Evolutionary conservation across 1,140 invertebrate genomes (phyloP).

Genomic region (Phymastichus coffea): DNA sequence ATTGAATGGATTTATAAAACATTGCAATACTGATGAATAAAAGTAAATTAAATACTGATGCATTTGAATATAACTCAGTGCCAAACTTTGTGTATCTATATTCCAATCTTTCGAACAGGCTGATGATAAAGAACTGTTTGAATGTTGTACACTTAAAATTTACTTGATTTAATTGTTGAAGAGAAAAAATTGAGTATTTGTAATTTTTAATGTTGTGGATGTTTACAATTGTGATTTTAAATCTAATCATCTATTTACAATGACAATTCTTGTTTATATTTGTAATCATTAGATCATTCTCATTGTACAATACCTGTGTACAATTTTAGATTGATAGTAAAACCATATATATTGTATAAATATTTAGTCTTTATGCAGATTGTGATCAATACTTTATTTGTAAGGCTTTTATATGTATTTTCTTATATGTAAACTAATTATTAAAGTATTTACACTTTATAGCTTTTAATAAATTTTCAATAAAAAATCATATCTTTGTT

Average conservation of each 20-base stretch:
- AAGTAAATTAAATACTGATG: constrained; percentile 3
- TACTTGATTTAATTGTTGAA: not conserved
- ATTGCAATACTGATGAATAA: not conserved
- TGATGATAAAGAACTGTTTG: constrained; percentile 9
- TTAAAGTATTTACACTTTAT: constrained; percentile 15
- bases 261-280: constrained; percentile 2
- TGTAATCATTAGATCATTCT: not conserved
- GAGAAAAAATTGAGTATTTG: not conserved
- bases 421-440: constrained; percentile 1
- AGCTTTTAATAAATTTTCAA: constrained; percentile 13
- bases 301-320: not conserved
- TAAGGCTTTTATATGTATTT: constrained; percentile 13
- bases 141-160: not conserved
- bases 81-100: constrained; percentile 17
- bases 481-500: not conserved
- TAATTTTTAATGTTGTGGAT: not conserved
- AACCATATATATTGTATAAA: not conserved
- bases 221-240: constrained; percentile 2
- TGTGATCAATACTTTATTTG: constrained; percentile 13
- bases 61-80: constrained; percentile 19
- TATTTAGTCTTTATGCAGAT: constrained; percentile 16
- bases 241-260: not conserved
- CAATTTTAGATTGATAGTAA: not conserved
- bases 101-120: not conserved
- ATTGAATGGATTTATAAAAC: constrained; percentile 6